These are phyloP conservation scores for Acleris laterana DNA, from an alignment of 2,888 invertebrate genomes.

Conservation along the genomic window DNA sequence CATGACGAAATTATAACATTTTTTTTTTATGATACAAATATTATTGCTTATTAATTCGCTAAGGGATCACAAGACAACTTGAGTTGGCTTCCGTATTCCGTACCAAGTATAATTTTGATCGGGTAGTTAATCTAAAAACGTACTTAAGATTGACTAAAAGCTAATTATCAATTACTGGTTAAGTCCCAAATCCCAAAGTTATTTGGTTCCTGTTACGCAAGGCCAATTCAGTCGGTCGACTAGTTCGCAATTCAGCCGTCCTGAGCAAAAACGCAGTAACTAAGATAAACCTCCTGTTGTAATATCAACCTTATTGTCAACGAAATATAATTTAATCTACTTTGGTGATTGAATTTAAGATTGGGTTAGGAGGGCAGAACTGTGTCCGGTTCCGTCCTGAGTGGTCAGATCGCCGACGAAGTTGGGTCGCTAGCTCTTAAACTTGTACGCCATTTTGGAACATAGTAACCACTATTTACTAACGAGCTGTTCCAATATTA, in stretches of 20 bases:
- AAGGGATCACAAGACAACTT: neutral
- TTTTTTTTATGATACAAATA: neutral
- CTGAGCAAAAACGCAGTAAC: too few species aligned
- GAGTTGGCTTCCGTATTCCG: neutral
- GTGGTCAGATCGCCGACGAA: constrained; percentile 2
- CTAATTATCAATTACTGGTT: neutral
- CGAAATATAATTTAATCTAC: too few species aligned
- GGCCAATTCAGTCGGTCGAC: constrained; percentile 3
- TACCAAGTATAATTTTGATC: constrained; percentile 17
- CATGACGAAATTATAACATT: constrained; percentile 19
- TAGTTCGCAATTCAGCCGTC: too few species aligned
- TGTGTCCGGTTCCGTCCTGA: neutral
- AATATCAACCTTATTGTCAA: too few species aligned
- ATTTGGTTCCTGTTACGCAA: neutral
- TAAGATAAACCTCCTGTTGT: too few species aligned
- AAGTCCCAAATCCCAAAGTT: too few species aligned
- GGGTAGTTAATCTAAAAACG: constrained; percentile 18
- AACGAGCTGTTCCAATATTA: too few species aligned
- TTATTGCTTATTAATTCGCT: constrained; percentile 22
- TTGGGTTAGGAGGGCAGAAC: too few species aligned
- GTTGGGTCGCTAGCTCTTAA: neutral
- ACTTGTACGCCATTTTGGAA: neutral
- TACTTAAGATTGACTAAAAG: neutral
- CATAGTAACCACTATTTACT: neutral
- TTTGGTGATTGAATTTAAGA: too few species aligned